Percentiles rank a stretch among this genome's conserved stretches.
Conservation (phyloP, 2,888 invertebrate species). For the Asteroscopus sphinx region DNA sequence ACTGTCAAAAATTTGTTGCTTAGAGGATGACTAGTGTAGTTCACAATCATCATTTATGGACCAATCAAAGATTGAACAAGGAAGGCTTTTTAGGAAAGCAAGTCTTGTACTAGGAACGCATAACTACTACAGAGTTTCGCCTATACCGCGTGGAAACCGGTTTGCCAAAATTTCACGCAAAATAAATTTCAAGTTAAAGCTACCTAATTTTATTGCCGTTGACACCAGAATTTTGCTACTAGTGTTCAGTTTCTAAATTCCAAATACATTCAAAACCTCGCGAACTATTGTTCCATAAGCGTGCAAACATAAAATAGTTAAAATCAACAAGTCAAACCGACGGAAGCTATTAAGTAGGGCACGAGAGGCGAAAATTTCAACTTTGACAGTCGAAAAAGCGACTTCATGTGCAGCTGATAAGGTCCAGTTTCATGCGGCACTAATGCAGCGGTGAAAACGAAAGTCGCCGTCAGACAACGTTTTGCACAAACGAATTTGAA, state of each 20-base stretch:
- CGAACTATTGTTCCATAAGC: slow-evolving; percentile 68
- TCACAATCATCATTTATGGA: slow-evolving; percentile 17
- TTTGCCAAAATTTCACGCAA: slow-evolving; percentile 35
- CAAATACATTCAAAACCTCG: slow-evolving; percentile 39
- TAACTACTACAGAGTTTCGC: slow-evolving; percentile 30
- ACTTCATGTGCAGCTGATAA: slow-evolving; percentile 56
- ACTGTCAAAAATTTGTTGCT: no score
- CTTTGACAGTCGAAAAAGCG: slow-evolving; percentile 56
- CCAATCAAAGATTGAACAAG: slow-evolving; percentile 29
- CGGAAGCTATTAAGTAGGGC: slow-evolving; percentile 84
- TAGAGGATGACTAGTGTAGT: neutral
- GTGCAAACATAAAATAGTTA: slow-evolving; percentile 77
- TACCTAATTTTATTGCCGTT: slow-evolving; percentile 37
- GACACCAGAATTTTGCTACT: slow-evolving; percentile 43
- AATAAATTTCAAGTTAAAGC: slow-evolving; percentile 18
- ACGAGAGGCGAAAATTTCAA: slow-evolving; percentile 82
- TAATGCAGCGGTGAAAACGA: slow-evolving; percentile 79
- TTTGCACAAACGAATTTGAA: slow-evolving; percentile 88
- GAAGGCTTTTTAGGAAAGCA: slow-evolving; percentile 41
- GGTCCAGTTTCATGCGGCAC: slow-evolving; percentile 59
- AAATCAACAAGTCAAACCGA: slow-evolving; percentile 81
- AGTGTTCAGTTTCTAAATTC: slow-evolving; percentile 53
- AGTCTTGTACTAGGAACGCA: slow-evolving; percentile 39
- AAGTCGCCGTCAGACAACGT: slow-evolving; percentile 78
- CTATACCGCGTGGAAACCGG: slow-evolving; percentile 28